Evolutionary conservation across 2,113 vertebrate genomes (phyloP).

Genomic region (Neofelis nebulosa): DNA sequence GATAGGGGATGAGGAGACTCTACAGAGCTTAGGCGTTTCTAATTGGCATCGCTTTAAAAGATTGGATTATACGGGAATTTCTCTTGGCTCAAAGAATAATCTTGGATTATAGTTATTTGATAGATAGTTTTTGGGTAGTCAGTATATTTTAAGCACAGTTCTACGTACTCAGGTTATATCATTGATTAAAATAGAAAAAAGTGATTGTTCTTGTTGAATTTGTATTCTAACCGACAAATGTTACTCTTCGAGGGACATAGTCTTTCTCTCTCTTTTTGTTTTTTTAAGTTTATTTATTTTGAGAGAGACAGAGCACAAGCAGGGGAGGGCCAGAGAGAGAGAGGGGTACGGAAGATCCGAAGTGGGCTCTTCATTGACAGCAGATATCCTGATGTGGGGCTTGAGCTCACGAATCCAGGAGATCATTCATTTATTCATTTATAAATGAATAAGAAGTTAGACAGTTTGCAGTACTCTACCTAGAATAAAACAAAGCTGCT

Average conservation of each 20-base stretch:
- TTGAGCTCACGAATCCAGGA: too few species aligned
- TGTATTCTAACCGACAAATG: neutral
- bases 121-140: neutral
- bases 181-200: slow-evolving; percentile 40
- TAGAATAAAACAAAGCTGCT: neutral
- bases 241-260: neutral
- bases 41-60: neutral
- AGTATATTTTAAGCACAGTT: slow-evolving; percentile 23
- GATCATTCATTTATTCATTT: neutral
- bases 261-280: neutral
- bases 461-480: neutral
- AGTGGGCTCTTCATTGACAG: too few species aligned
- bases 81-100: slow-evolving; percentile 12
- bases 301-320: too few species aligned
- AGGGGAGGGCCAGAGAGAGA: too few species aligned
- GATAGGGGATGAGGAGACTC: neutral
- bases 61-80: neutral
- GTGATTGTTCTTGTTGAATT: neutral
- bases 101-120: neutral
- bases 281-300: too few species aligned
- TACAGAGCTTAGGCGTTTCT: neutral
- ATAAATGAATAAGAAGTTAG: neutral
- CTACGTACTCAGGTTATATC: neutral
- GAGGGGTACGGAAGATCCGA: too few species aligned
- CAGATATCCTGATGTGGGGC: too few species aligned